A percentile compares a stretch with the other conserved stretches of the same genome.
These are phyloP conservation scores for Sarcophaga carnaria DNA, from an alignment of 2,888 invertebrate species.

Conservation along the genomic window DNA sequence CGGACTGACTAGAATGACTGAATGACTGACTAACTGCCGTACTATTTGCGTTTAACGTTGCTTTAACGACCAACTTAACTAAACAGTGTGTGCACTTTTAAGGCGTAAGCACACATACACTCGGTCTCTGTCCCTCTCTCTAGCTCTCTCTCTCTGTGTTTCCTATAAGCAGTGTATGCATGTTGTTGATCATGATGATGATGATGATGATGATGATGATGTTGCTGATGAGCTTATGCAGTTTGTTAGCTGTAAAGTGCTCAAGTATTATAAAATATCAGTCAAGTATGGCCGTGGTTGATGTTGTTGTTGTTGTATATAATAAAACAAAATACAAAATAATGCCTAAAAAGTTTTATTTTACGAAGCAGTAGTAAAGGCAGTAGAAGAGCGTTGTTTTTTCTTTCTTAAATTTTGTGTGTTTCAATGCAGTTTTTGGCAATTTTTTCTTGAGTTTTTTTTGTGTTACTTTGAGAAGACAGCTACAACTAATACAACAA, in stretches of 20 bases:
- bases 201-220: too few species aligned
- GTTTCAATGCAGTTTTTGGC: constrained; percentile 46
- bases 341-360: constrained; percentile 58
- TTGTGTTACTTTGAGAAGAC: constrained; percentile 43
- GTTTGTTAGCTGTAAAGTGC: constrained; percentile 31
- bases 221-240: constrained; percentile 6
- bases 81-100: neutral
- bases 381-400: constrained; percentile 41
- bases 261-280: constrained; percentile 37
- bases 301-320: constrained; percentile 27
- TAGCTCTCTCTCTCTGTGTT: too few species aligned
- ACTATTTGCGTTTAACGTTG: neutral
- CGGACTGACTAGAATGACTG: neutral
- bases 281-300: constrained; percentile 42
- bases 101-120: neutral
- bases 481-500: neutral
- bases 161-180: neutral
- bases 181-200: neutral
- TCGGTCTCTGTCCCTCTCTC: too few species aligned
- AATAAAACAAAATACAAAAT: constrained; percentile 45
- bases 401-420: constrained; percentile 32
- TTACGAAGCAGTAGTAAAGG: constrained; percentile 25
- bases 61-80: neutral
- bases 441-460: constrained; percentile 49
- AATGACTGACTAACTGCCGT: neutral